Conservation (phyloP, 2,113 vertebrate species). For the Scolopax mira region DNA sequence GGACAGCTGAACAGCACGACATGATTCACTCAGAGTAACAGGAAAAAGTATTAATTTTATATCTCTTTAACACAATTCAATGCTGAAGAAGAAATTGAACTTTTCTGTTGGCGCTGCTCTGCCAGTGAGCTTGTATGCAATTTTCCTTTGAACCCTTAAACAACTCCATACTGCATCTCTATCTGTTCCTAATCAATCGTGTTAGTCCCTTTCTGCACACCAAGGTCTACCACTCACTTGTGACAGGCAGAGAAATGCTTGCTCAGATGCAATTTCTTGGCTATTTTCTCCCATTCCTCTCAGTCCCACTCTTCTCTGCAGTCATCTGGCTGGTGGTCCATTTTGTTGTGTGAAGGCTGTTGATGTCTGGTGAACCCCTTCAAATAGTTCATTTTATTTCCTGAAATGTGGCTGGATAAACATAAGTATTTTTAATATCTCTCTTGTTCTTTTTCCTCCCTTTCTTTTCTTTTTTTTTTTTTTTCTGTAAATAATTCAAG, state of each 20-base stretch:
- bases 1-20: not conserved
- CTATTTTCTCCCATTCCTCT: not conserved
- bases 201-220: not conserved
- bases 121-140: not conserved
- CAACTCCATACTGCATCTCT: not conserved
- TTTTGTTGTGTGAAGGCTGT: not conserved
- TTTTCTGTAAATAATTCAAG: not conserved
- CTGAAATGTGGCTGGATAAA: not conserved
- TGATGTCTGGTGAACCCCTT: not conserved
- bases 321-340: not conserved
- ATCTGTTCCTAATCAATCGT: not conserved
- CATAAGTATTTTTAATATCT: rapidly evolving
- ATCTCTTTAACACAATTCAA: not conserved
- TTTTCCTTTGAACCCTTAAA: not conserved
- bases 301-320: not conserved
- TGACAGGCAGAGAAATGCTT: not conserved
- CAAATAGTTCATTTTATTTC: not conserved
- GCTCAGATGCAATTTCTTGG: not conserved
- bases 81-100: not conserved
- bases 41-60: not conserved
- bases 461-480: too few species aligned
- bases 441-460: not conserved
- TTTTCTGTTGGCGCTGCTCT: not conserved
- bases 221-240: not conserved
- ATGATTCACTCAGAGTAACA: not conserved